These are phyloP conservation scores for Drosophila parabipectinata DNA, from an alignment of 1,140 invertebrate species.

Conservation along the genomic window DNA sequence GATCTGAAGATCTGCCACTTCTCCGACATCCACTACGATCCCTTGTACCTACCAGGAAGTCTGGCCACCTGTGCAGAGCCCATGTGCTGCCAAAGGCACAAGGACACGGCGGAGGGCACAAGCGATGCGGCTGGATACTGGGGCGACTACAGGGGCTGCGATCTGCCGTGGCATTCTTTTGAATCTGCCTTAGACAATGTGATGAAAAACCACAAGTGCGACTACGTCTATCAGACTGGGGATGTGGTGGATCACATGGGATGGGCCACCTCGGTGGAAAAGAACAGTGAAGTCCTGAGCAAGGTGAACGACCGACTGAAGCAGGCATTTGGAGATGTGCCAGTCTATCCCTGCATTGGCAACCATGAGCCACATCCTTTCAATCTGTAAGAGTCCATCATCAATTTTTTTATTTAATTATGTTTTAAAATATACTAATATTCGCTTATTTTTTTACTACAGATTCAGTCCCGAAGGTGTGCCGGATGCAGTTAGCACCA, in stretches of 20 bases:
- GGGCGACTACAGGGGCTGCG: conserved; percentile 91
- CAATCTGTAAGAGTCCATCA: conserved; percentile 88
- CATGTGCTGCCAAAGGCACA: conserved; percentile 89
- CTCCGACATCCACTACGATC: conserved; percentile 93
- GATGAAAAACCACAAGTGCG: conserved; percentile 85
- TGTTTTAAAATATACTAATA: not conserved
- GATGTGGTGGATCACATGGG: conserved; percentile 93
- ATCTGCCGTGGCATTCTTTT: conserved; percentile 88
- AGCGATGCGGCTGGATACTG: conserved; percentile 88
- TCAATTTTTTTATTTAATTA: too few relatives aligned
- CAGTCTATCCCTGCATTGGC: conserved; percentile 90
- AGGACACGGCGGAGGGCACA: conserved; percentile 70
- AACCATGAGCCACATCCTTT: conserved; percentile 96
- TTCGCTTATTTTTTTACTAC: not conserved
- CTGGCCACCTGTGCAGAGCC: conserved; percentile 90
- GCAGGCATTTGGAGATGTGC: conserved; percentile 87
- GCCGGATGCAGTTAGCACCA: conserved; percentile 84
- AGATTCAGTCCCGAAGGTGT: conserved; percentile 70
- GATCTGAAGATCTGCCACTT: conserved; percentile 88
- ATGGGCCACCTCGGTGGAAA: conserved; percentile 90
- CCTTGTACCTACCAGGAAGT: conserved; percentile 87
- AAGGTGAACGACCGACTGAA: conserved; percentile 87
- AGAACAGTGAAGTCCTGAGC: conserved; percentile 88
- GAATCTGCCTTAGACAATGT: conserved; percentile 87
- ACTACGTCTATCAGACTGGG: conserved; percentile 93